A percentile compares a stretch with the other conserved stretches of the same genome.
Conservation (phyloP, 2,888 invertebrate species). For the Dione vanillae region DNA sequence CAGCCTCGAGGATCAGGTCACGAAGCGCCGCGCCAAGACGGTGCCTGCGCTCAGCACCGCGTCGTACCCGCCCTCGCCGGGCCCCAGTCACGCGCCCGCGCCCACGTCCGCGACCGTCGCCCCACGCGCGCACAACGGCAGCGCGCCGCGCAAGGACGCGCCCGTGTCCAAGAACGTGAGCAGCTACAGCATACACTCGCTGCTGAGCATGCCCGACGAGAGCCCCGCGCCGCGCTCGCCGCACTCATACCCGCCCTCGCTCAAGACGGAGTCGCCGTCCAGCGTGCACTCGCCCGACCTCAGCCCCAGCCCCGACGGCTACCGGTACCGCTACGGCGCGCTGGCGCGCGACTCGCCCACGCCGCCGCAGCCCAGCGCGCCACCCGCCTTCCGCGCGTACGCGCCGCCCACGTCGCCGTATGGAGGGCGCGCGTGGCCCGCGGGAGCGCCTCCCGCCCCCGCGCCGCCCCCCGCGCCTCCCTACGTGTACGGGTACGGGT, state of each 20-base stretch:
- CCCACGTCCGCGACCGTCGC: constrained; percentile 38
- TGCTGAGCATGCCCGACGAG: constrained; percentile 87
- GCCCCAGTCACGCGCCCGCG: constrained; percentile 62
- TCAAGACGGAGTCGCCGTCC: constrained; percentile 72
- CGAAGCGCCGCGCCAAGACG: constrained; percentile 84
- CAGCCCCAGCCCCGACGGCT: constrained; percentile 75
- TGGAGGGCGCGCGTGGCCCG: constrained; percentile 55
- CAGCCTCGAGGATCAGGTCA: constrained; percentile 87
- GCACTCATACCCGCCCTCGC: constrained; percentile 56
- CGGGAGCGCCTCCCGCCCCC: constrained; percentile 62
- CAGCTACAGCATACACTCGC: constrained; percentile 93
- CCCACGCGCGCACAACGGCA: constrained; percentile 60
- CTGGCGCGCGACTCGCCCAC: constrained; percentile 67
- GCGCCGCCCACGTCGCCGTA: constrained; percentile 49
- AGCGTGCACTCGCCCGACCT: constrained; percentile 73
- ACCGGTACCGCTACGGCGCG: constrained; percentile 70
- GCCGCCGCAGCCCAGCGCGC: constrained; percentile 61
- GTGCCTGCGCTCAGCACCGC: constrained; percentile 73
- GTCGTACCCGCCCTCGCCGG: constrained; percentile 56
- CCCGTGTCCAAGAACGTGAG: constrained; percentile 82
- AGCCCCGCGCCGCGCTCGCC: constrained; percentile 66
- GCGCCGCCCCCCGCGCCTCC: constrained; percentile 64
- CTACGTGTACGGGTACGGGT: constrained; percentile 72
- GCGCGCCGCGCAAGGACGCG: constrained; percentile 61
- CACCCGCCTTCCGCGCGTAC: constrained; percentile 53